Conservation (phyloP, 2,797 vertebrate species). For the Gobionotothen gibberifrons region DNA sequence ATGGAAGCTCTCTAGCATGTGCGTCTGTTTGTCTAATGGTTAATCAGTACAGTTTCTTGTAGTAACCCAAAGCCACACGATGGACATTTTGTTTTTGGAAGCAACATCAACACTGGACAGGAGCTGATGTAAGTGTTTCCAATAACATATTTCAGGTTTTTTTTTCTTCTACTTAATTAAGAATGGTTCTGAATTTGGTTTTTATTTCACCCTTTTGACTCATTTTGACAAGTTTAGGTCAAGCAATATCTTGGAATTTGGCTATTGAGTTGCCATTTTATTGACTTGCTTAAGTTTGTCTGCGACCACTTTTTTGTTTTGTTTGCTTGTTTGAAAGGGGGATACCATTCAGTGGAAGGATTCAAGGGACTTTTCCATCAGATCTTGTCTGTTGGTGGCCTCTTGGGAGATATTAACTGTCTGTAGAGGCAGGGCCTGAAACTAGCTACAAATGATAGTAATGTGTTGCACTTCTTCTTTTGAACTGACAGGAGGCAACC, state of each 20-base stretch:
- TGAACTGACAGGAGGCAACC: background rate
- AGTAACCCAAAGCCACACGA: conserved; percentile 68
- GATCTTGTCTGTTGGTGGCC: conserved; percentile 12
- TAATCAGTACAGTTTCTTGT: conserved; percentile 82
- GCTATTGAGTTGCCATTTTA: background rate
- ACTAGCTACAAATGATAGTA: background rate
- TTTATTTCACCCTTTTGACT: no score
- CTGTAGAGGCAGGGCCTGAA: conserved; percentile 26
- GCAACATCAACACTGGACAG: conserved; percentile 46
- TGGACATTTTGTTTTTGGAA: conserved; percentile 70
- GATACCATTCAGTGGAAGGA: conserved; percentile 33
- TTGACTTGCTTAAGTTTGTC: background rate
- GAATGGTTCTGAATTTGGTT: rapidly evolving
- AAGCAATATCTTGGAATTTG: background rate
- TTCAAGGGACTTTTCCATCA: conserved; percentile 78
- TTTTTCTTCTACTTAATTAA: background rate
- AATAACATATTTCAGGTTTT: background rate
- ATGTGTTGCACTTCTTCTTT: background rate
- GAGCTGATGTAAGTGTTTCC: conserved; percentile 64
- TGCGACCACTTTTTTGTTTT: background rate
- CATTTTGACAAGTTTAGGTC: background rate
- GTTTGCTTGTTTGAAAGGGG: conserved; percentile 5
- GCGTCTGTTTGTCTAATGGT: conserved; percentile 83
- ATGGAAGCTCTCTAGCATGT: conserved; percentile 18
- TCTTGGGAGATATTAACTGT: conserved; percentile 27